Evolutionary conservation across 2,797 vertebrate species (phyloP), one percentile per base, ranked within the genome.

Genomic region (Pelodytes ibericus): DNA sequence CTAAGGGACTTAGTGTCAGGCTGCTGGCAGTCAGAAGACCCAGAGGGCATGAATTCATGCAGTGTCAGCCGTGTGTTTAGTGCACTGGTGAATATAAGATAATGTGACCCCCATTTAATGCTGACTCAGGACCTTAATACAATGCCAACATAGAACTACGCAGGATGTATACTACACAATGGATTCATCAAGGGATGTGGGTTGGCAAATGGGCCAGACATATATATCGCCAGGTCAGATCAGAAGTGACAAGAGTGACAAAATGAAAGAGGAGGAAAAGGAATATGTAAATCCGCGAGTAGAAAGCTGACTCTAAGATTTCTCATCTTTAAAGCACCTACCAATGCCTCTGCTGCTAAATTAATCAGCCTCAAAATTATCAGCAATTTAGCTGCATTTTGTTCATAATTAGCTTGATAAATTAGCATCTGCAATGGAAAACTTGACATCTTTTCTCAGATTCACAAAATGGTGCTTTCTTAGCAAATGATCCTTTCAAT

Each of bases 371-470:
- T 86, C 83, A 87, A 89, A 88, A 88, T 88, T 89, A 91, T 90
- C 89, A 88, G 86, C 83, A 90, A 89, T 88, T 90, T 89, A 89
- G 83, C 83, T 88, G 84, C 86, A 88, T 89, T 90, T 90, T 88
- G 88, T 86, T 90, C 84, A 88, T 88, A 91, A 92, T 92, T 90
- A 90, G 83, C 86, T 90, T 90, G 86, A 92, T 89, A 91, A 91
- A 90, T 92, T 90, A 92, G 89, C 85, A 88, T 88, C 86, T 86
- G 86, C 84, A 85, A 84, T 86, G 88, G 88, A 89, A 91, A 91
- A 91, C 80, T 88, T 87, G 87, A 88, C 86, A 89, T 88, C 87
- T 89, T 89, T 79, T 85, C 53, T 82, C 83, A 82, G 81, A 89
- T 89, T 90, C 80, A 69, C 86, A 79, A 86, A 87, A 61, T 53